Percentiles rank a stretch among this genome's conserved stretches.
phyloP scores from a whole-genome alignment of 2,113 vertebrate genomes.

The Narcine bancroftii region DNA sequence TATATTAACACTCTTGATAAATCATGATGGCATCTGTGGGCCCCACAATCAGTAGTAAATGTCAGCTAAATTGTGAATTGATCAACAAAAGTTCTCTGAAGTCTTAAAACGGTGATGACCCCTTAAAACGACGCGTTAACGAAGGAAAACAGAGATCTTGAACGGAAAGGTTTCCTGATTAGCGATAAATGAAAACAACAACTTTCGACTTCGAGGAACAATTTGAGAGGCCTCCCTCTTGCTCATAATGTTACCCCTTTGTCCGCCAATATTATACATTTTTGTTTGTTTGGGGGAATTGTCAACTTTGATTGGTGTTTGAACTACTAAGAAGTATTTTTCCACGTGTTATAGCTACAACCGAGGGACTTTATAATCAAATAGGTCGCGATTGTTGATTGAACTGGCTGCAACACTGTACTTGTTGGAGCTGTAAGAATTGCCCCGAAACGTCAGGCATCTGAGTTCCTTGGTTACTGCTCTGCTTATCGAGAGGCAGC shows the following conservation, averaged over 20 bases:
- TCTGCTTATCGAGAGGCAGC: too few relatives aligned
- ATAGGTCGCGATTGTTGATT: background rate
- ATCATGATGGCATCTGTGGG: background rate
- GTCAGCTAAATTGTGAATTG: slow-evolving; percentile 6
- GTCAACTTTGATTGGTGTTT: background rate
- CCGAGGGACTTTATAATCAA: too few relatives aligned
- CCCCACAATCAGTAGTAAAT: background rate
- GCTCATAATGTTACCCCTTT: too few relatives aligned
- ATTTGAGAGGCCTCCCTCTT: background rate
- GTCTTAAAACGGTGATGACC: background rate
- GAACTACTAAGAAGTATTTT: background rate
- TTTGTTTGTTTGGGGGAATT: background rate
- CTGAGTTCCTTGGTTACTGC: too few relatives aligned
- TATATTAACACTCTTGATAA: slow-evolving; percentile 20
- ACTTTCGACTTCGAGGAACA: background rate
- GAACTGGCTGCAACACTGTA: too few relatives aligned
- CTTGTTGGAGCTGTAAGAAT: background rate
- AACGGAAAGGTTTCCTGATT: background rate
- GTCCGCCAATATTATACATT: background rate
- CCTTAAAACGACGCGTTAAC: background rate
- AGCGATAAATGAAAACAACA: background rate
- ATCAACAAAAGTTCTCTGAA: background rate
- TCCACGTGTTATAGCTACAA: background rate
- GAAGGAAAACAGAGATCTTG: background rate
- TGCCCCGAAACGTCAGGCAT: background rate